Conservation (phyloP, 2,888 invertebrate genomes). For the Hypolimnas misippus region DNA sequence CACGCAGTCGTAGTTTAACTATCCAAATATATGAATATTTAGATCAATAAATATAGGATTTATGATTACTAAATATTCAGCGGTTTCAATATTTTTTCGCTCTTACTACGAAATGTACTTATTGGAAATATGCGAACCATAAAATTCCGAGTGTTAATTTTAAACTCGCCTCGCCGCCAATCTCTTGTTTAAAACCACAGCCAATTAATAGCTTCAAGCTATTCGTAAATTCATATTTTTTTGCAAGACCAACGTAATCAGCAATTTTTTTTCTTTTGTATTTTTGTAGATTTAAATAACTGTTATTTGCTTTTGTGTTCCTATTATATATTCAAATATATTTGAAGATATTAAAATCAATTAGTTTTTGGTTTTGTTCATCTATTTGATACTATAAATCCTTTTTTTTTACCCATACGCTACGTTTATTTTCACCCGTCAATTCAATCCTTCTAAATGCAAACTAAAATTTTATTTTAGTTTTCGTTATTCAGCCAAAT, state of each 20-base stretch:
- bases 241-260: constrained; percentile 1
- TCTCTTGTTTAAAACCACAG: constrained; percentile 26
- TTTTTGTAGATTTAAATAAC: background rate
- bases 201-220: constrained; percentile 26
- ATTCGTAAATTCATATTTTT: constrained; percentile 22
- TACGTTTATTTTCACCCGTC: background rate
- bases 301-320: background rate
- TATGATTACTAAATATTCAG: constrained; percentile 1
- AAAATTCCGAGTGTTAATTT: constrained; percentile 35
- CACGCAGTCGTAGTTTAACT: background rate
- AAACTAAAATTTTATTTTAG: background rate
- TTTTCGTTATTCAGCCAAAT: background rate
- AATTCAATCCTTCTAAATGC: background rate
- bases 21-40: background rate
- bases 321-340: too few species aligned
- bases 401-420: too few species aligned
- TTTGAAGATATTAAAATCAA: too few species aligned
- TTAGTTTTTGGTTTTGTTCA: too few species aligned
- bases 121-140: constrained; percentile 19
- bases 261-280: constrained; percentile 7
- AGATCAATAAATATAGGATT: background rate
- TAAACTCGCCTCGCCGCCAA: constrained; percentile 28
- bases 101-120: constrained; percentile 8
- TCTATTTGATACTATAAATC: too few species aligned
- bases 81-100: constrained; percentile 15